Base-by-base conservation (phyloP, 2,797 vertebrate genomes). In the Acanthis flammea region DNA sequence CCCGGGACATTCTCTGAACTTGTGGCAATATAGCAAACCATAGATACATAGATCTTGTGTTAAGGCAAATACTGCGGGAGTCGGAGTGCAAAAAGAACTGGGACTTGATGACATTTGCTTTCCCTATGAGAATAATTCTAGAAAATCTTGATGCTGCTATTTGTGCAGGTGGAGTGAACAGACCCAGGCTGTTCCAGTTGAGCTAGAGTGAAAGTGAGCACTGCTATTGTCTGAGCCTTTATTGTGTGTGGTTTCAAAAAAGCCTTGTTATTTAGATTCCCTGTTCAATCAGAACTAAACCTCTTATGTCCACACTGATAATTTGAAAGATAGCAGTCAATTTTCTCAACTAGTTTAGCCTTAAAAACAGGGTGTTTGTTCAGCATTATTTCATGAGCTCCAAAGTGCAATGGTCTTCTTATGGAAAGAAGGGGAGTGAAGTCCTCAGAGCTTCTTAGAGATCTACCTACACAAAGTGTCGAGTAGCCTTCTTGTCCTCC, bases 121-220 rank as follows among this genome's bases (percentile, higher is more conserved):
- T 97, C 97, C 97, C 95, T 95, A 86, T 2, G 14, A 94, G 95
- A 96, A 96, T 96, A 96, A 95, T 96, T 97, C 90, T 98, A 97
- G 97, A 97, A 97, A 96, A 90, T 97, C 82, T 97, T 98, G 98
- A 98, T 98, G 98, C 98, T 99, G 98, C 98, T 99, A 97, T 97
- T 97, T 86, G 88, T 97, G 97, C 96, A 97, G 96, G 96, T 98
- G 91, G 92, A 95, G 97, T 94, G 95, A 97, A 88, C 95, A 88
- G 97, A 75, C 50, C 96, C 92, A 96, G 98, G 96, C 98, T 96
- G 98, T 98, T 97, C 97, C 97, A 96, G 97, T 98, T 98, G 98
- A 99, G 98, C 99, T 99, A 98, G 98, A 97, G 97, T 96, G 95
- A 97, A 97, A 97, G 97, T 96, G 95, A 98, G 97, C 97, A 97